phyloP scores from a whole-genome alignment of 2,113 vertebrate genomes.

The Ciconia boyciana region DNA sequence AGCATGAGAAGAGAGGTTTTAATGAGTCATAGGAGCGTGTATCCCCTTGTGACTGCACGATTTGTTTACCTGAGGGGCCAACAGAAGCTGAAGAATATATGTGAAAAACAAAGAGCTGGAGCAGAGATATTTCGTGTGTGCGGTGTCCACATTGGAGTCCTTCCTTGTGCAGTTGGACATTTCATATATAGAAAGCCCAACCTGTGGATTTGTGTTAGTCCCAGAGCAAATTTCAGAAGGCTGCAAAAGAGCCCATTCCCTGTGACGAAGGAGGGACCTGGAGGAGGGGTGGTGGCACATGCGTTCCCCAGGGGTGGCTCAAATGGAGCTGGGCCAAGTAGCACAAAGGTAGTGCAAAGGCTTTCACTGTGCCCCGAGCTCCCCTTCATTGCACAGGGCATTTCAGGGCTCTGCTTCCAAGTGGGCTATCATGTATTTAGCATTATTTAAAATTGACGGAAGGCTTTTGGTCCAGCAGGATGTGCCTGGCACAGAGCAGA shows the following conservation, averaged over 20 bases:
- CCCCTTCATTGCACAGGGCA: background rate
- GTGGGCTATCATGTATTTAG: rapidly evolving
- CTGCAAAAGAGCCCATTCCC: background rate
- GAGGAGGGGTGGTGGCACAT: background rate
- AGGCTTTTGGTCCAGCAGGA: background rate
- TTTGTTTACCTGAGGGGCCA: background rate
- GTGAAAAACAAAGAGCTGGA: background rate
- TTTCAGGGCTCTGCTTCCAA: background rate
- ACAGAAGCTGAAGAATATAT: background rate
- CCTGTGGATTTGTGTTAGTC: background rate
- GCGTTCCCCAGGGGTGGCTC: background rate
- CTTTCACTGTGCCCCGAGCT: background rate
- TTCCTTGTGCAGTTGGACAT: background rate
- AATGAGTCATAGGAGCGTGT: background rate
- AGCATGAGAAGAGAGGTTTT: background rate
- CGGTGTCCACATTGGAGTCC: background rate
- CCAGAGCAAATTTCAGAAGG: background rate
- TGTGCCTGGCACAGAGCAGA: background rate
- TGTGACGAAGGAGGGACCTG: background rate
- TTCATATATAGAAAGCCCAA: background rate
- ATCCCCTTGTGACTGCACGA: background rate
- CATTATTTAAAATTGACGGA: background rate
- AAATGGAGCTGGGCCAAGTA: background rate
- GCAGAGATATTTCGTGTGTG: background rate
- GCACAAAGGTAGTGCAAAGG: background rate